phyloP scores from a whole-genome alignment of 2,113 vertebrate species.

The Anoura caudifer region DNA sequence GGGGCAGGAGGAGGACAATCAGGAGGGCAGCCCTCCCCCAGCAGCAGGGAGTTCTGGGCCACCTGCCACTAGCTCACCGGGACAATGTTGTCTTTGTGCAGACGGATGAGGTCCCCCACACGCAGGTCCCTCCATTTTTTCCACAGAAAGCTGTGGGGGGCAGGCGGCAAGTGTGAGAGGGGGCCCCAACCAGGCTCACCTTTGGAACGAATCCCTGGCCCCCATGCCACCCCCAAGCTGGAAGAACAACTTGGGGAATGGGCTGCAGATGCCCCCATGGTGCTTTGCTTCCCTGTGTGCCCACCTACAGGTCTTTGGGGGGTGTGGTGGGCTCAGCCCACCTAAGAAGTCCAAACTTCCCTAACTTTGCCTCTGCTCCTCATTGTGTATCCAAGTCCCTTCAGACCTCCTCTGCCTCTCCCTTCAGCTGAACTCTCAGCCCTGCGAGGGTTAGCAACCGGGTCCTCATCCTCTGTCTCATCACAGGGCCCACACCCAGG shows the following conservation, averaged over 20 bases:
- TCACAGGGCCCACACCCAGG: too few species aligned
- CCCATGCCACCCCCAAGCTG: not conserved
- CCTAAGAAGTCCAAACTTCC: not conserved
- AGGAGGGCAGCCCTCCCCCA: fast-evolving
- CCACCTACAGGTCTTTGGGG: not conserved
- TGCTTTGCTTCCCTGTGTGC: not conserved
- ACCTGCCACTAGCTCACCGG: constrained; percentile 83
- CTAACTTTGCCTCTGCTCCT: not conserved
- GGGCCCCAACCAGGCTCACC: fast-evolving
- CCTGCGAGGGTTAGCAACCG: fast-evolving
- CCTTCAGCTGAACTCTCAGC: not conserved
- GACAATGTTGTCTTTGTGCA: constrained; percentile 87
- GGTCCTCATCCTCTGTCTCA: not conserved
- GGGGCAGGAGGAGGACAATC: fast-evolving
- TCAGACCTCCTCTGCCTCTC: not conserved
- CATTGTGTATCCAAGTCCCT: fast-evolving
- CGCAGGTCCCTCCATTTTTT: constrained; percentile 86
- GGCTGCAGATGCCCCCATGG: not conserved
- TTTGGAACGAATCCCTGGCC: not conserved
- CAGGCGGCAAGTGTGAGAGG: fast-evolving
- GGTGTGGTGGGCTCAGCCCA: not conserved
- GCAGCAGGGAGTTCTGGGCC: not conserved
- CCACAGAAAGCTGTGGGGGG: constrained; percentile 81
- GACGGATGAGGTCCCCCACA: constrained; percentile 89
- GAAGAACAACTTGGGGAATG: fast-evolving